phyloP scores from a whole-genome alignment of 2,888 invertebrate species.

The Bellardia pandia region DNA sequence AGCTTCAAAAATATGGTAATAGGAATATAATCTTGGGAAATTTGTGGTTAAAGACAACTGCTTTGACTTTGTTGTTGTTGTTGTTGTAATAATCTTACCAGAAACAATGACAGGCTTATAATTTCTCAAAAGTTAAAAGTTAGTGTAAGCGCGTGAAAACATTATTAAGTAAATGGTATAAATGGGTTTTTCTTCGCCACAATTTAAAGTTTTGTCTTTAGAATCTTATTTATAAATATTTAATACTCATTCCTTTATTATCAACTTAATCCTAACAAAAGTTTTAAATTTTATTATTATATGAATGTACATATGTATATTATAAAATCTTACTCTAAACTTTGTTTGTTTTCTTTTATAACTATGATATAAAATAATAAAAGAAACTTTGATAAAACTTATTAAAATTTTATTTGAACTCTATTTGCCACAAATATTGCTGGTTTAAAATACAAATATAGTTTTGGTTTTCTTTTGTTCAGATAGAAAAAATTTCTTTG shows the following conservation, averaged over 20 bases:
- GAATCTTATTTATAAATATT: too few relatives aligned
- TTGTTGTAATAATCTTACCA: neutral
- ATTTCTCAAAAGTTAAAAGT: neutral
- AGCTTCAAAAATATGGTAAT: conserved; percentile 19
- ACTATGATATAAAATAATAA: neutral
- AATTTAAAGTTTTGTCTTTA: too few relatives aligned
- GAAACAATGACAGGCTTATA: neutral
- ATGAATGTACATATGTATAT: neutral
- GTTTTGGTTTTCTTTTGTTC: neutral
- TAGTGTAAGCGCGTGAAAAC: neutral
- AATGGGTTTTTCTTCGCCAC: neutral
- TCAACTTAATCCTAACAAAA: too few relatives aligned
- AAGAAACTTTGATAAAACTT: neutral
- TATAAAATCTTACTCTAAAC: neutral
- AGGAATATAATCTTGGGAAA: conserved; percentile 39
- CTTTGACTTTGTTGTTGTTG: neutral
- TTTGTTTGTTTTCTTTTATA: neutral
- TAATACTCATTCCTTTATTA: too few relatives aligned
- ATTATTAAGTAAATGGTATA: neutral
- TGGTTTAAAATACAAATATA: neutral
- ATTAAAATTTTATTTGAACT: conserved; percentile 14
- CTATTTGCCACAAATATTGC: conserved; percentile 21
- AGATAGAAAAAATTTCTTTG: neutral
- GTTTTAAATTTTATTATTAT: too few relatives aligned
- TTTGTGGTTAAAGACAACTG: conserved; percentile 14